phyloP scores from a whole-genome alignment of 2,888 invertebrate genomes.

The Julus scanicus region DNA sequence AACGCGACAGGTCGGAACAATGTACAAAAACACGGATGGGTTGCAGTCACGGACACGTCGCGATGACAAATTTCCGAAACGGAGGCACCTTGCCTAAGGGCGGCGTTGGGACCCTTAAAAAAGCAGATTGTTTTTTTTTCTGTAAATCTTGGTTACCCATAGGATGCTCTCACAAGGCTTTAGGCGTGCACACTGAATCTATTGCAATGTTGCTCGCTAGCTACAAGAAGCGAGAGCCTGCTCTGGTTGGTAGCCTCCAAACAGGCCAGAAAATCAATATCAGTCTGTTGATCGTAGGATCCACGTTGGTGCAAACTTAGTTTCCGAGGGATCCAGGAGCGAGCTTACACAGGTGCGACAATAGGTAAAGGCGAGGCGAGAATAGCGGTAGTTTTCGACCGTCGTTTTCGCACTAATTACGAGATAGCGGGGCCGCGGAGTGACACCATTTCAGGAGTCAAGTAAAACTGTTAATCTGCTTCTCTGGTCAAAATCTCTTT shows the following conservation, averaged over 20 bases:
- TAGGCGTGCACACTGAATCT: background rate
- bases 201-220: background rate
- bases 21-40: too few species aligned
- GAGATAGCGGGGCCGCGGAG: background rate
- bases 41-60: background rate
- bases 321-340: background rate
- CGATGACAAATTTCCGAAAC: background rate
- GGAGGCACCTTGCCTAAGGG: background rate
- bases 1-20: background rate
- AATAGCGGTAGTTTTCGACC: too few species aligned
- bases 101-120: background rate
- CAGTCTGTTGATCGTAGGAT: background rate
- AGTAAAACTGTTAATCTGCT: too few species aligned
- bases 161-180: constrained; percentile 14
- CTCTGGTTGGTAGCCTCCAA: constrained; percentile 6
- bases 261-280: background rate
- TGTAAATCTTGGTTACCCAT: background rate
- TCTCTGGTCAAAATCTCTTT: background rate
- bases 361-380: background rate
- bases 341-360: background rate
- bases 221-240: background rate
- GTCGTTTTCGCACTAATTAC: background rate
- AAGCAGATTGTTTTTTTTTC: background rate
- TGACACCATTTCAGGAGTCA: too few species aligned
- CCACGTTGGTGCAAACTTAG: background rate